Conservation (phyloP, 23 tunicate species). For the Oikopleura dioica region DNA sequence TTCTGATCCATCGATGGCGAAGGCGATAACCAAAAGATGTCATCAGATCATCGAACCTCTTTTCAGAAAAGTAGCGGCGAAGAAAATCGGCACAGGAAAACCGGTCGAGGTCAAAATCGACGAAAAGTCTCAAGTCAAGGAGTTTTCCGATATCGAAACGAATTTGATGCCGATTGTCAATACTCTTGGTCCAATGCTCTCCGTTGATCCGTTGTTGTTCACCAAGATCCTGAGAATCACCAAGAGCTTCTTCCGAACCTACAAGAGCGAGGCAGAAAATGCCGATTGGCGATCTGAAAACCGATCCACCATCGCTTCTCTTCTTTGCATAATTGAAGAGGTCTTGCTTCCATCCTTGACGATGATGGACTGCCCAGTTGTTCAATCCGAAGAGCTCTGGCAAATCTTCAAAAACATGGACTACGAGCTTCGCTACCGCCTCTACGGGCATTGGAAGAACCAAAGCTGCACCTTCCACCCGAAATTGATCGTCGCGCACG, state of each 20-base stretch:
- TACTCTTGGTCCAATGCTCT: constrained; percentile 38
- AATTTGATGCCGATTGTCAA: constrained; percentile 32
- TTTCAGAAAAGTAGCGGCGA: constrained; percentile 25
- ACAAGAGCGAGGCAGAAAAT: no score
- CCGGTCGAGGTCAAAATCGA: background rate
- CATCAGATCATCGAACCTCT: constrained; percentile 49
- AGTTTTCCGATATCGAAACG: constrained; percentile 18
- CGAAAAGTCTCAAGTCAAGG: constrained; percentile 9
- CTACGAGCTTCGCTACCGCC: constrained; percentile 70
- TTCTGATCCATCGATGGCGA: constrained; percentile 36
- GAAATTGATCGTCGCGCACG: constrained; percentile 44
- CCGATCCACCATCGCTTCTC: constrained; percentile 24
- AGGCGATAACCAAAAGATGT: constrained; percentile 32
- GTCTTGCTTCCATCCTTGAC: constrained; percentile 51
- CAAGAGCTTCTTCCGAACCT: constrained; percentile 20
- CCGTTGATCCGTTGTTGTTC: constrained; percentile 35
- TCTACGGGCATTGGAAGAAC: constrained; percentile 94
- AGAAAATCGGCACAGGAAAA: background rate
- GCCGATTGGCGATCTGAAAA: background rate
- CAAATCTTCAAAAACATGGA: constrained; percentile 28
- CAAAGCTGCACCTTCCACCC: constrained; percentile 42
- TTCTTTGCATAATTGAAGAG: constrained; percentile 28
- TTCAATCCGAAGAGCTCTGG: constrained; percentile 71
- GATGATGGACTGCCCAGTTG: constrained; percentile 40
- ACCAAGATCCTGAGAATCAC: constrained; percentile 36